Conservation (phyloP, 2,113 vertebrate genomes). For the Notiomystis cincta region DNA sequence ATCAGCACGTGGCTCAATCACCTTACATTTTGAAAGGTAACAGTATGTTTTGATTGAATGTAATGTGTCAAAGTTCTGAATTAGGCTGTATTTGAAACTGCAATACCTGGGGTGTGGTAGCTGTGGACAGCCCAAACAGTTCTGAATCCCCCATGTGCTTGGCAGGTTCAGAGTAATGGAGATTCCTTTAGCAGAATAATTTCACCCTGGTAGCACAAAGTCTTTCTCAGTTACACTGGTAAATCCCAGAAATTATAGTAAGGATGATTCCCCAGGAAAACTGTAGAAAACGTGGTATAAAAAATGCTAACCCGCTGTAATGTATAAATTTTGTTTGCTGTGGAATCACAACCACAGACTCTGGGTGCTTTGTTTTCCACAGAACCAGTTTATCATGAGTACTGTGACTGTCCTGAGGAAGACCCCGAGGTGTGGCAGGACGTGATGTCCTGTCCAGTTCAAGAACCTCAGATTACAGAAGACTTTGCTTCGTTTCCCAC, state of each 20-base stretch:
- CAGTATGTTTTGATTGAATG: background rate
- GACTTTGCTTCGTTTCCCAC: slow-evolving; percentile 84
- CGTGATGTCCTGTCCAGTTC: slow-evolving; percentile 75
- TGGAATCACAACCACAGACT: background rate
- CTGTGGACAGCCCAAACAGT: background rate
- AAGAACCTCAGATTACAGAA: slow-evolving; percentile 79
- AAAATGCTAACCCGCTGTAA: background rate
- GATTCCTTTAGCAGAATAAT: background rate
- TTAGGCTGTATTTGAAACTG: background rate
- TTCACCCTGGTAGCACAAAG: background rate
- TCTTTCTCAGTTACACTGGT: background rate
- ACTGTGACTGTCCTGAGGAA: slow-evolving; percentile 85
- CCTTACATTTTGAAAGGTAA: slow-evolving; percentile 86
- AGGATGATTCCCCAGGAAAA: background rate
- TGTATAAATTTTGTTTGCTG: background rate
- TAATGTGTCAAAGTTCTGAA: background rate
- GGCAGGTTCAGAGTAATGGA: background rate
- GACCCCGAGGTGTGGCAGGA: slow-evolving; percentile 76
- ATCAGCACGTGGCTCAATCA: slow-evolving; percentile 81
- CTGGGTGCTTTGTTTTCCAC: background rate
- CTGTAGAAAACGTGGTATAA: background rate
- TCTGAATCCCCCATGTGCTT: background rate
- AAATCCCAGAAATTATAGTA: background rate
- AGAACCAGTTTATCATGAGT: slow-evolving; percentile 90
- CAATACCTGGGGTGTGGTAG: background rate